Evolutionary conservation across 2,797 vertebrate genomes (phyloP).

Genomic region (Pseudochromis fuscus): DNA sequence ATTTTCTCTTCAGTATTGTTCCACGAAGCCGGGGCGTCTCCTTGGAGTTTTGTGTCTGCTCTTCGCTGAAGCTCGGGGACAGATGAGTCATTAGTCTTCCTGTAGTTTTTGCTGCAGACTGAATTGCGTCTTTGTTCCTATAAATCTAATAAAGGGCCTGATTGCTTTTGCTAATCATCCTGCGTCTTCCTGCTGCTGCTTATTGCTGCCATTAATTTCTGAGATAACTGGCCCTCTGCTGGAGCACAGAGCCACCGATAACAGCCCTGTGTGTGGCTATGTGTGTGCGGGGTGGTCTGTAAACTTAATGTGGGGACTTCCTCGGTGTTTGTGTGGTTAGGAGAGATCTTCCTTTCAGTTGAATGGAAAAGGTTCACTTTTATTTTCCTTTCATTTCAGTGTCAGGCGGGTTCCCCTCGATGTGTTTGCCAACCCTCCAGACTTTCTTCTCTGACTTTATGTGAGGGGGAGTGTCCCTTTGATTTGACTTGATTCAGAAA

Average conservation of each 20-base stretch:
- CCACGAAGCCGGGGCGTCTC: constrained; percentile 43
- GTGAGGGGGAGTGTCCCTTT: background rate
- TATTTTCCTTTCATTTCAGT: background rate
- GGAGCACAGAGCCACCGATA: constrained; percentile 79
- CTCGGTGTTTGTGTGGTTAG: constrained; percentile 16
- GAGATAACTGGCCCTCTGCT: constrained; percentile 85
- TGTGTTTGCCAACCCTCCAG: background rate
- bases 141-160: constrained; percentile 88
- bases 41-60: constrained; percentile 37
- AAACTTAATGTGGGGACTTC: constrained; percentile 31
- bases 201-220: constrained; percentile 90
- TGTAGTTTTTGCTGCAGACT: constrained; percentile 62
- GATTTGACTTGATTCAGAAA: background rate
- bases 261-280: constrained; percentile 30
- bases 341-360: constrained; percentile 9
- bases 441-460: background rate
- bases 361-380: constrained; percentile 10
- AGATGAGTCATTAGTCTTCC: constrained; percentile 71
- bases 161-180: constrained; percentile 89
- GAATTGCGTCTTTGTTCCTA: constrained; percentile 84
- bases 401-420: background rate
- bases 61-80: constrained; percentile 51
- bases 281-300: constrained; percentile 22
- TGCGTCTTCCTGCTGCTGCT: constrained; percentile 83
- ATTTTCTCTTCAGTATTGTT: constrained; percentile 40